Percentiles rank a stretch among this genome's conserved stretches.
Evolutionary conservation across 2,888 invertebrate species (phyloP).

Genomic region (Microdon myrmicae): DNA sequence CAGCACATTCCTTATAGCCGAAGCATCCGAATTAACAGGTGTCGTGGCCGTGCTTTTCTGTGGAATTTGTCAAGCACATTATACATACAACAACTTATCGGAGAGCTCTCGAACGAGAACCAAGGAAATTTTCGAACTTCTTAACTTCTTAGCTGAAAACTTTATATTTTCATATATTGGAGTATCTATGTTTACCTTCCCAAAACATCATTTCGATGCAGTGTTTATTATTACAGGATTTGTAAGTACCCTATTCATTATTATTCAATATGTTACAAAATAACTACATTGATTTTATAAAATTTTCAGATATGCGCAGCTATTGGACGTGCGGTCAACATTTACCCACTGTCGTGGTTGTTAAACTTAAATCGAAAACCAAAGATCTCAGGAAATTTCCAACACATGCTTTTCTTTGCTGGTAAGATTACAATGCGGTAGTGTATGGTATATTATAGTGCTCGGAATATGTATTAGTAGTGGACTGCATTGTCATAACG

Average conservation of each 20-base stretch:
- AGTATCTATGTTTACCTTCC: slow-evolving; percentile 98
- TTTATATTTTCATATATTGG: slow-evolving; percentile 99
- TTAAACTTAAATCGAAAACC: slow-evolving; percentile 91
- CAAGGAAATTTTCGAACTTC: slow-evolving; percentile 90
- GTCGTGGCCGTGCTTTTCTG: slow-evolving; percentile 98
- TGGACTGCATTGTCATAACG: too few relatives aligned
- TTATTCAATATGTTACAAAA: background rate
- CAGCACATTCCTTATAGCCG: slow-evolving; percentile 95
- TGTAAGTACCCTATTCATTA: slow-evolving; percentile 70
- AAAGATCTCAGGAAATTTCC: slow-evolving; percentile 92
- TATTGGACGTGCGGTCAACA: slow-evolving; percentile 91
- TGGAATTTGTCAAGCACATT: slow-evolving; percentile 99
- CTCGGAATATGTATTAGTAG: too few relatives aligned
- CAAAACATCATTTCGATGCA: slow-evolving; percentile 92
- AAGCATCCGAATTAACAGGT: slow-evolving; percentile 94
- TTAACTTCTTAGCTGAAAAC: slow-evolving; percentile 97
- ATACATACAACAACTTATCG: slow-evolving; percentile 96
- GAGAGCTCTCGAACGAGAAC: slow-evolving; percentile 86
- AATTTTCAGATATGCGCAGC: slow-evolving; percentile 83
- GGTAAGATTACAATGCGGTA: slow-evolving; percentile 76
- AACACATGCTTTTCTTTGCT: slow-evolving; percentile 97
- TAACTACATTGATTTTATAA: background rate
- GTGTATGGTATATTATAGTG: too few relatives aligned
- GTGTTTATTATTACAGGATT: slow-evolving; percentile 93
- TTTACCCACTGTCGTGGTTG: slow-evolving; percentile 93